Base-by-base conservation (phyloP, 2,888 invertebrate species). In the Drosophila leonis region DNA sequence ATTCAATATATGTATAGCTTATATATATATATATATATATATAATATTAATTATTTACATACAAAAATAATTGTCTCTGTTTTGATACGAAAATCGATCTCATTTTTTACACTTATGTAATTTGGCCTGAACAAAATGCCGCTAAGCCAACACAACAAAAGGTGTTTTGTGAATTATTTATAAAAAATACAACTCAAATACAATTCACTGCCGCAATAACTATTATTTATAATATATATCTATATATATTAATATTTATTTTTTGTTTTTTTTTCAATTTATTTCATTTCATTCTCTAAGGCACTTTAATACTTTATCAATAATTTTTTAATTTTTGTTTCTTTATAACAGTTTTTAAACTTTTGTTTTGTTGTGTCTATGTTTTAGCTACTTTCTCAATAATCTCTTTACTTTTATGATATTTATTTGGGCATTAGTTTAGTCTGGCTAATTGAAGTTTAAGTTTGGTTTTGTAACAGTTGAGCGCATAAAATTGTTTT, bases 281-380 rank as follows among this genome's bases (percentile, higher is more conserved):
- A 68, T 68, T 78, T 72, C 44, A 57, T 51, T 54, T 71, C 60
- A n/a, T 63, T 72, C 79, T 87, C 90, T 90, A 89, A 88, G 88
- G 88, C 88, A 88, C 83, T 84, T 87, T 83, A 89, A 87, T 81
- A 88, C 80, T 80, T 78, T 76, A 77, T 81, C 71, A 77, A 83
- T 82, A 77, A 54, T 68, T 74, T 42, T 9, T 46, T 41, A 24
- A 35, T 48, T 24, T 15, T 10, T 0, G 24, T 44, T 54, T 29
- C 18, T 62, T 55, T 65, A 35, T 56, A 65, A 79, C 70, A 55
- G 29, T 66, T 62, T 51, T 65, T 46, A 49, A 3, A n/a, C 5
- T 24, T 33, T 27, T 31, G 24, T 20, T 29, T 29, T 48, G 60
- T 63, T 49, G 46, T 37, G 49, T 70, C 60, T 68, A 62, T 35